Evolutionary conservation across 1,140 invertebrate species (phyloP), one percentile per base, ranked within the genome.

Genomic region (Halesus radiatus): DNA sequence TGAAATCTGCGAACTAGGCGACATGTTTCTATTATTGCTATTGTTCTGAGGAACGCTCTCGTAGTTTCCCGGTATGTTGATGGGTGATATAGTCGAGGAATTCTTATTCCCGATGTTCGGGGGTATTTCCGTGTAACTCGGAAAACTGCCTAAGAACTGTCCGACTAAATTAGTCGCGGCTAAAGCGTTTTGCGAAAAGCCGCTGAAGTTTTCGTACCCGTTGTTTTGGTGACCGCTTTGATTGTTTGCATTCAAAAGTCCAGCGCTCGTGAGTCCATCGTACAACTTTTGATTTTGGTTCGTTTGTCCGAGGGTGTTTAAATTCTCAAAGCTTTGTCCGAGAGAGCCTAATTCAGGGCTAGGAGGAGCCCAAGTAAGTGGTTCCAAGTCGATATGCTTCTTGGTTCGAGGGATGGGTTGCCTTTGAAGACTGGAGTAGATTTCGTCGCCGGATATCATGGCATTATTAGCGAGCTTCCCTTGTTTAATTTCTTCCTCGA

Each of bases 401-500:
- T 92, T 92, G 0, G 89, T 88, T 8, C 89, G 81, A 0, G 91
- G 92, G 84, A 92, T 92, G 0, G 92, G 92, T 79, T 92, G 91
- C 60, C 91, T 80, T 75, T 92, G 90, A 53, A 92, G 81, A 58
- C 89, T 90, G 82, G 87, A 89, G 85, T 90, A 90, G 80, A 90
- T 90, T 76, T 91, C 89, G 50, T 90, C 89, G 0, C 86, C 88
- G 0, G 89, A 88, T 0, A 89, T 87, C 13, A 89, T 87, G 0
- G 89, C 88, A 3, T 89, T 89, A 73, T 88, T 91, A 45, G 88
- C 92, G 5, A 95, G 85, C 85, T 96, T 96, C 0, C 94, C 95
- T 84, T 96, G 94, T 85, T 95, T 95, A 45, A 97, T 96, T 86
- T 97, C 96, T 84, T 96, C 95, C 84, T 96, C 95, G 83, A 96